These are phyloP conservation scores for Sarcophaga bullata DNA, from an alignment of 1,140 invertebrate genomes.

Conservation along the genomic window DNA sequence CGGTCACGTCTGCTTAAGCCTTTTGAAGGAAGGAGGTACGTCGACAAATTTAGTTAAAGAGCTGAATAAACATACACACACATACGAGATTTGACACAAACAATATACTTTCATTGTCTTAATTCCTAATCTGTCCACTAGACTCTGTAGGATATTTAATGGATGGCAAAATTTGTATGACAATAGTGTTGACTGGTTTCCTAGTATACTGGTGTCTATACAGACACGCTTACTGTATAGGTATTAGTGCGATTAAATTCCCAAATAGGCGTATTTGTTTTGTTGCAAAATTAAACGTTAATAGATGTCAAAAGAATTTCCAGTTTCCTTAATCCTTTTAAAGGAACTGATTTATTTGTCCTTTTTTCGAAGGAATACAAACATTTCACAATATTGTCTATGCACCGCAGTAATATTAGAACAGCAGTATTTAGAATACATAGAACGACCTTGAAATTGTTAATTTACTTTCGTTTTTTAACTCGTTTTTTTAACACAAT, in stretches of 20 bases:
- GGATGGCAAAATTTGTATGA: too few relatives aligned
- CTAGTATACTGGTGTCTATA: neutral
- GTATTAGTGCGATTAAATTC: neutral
- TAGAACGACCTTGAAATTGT: neutral
- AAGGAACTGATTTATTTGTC: neutral
- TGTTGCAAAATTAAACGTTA: conserved; percentile 5
- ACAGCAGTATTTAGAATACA: neutral
- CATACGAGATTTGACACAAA: too few relatives aligned
- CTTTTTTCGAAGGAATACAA: neutral
- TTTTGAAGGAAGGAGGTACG: conserved; percentile 16
- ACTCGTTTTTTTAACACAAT: conserved; percentile 1
- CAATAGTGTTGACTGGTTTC: neutral
- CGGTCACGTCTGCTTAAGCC: neutral
- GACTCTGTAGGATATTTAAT: neutral
- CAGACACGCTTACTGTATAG: neutral
- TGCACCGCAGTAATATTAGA: neutral
- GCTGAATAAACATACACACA: neutral
- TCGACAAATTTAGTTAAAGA: conserved; percentile 13
- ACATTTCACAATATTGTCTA: conserved; percentile 24
- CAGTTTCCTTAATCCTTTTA: conserved; percentile 16
- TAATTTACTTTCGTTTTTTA: neutral
- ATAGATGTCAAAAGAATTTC: neutral
- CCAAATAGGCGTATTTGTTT: conserved; percentile 17
- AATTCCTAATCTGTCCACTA: neutral
- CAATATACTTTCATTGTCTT: too few relatives aligned